phyloP scores from a whole-genome alignment of 2,797 vertebrate genomes.

The Danio jaintianensis region DNA sequence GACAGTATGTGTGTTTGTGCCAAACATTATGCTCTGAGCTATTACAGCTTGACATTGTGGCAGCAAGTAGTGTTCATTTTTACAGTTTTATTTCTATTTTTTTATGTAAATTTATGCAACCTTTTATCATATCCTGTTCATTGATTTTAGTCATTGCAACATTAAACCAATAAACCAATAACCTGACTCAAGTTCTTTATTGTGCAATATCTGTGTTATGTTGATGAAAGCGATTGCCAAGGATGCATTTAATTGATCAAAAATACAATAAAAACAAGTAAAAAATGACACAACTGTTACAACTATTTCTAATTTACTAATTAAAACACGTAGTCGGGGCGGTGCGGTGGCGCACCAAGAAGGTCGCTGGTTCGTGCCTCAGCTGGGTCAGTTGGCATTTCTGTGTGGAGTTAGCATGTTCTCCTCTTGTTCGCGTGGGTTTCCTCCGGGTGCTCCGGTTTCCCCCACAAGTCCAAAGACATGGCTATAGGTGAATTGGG shows the following conservation, averaged over 20 bases:
- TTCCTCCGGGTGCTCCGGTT: too few relatives aligned
- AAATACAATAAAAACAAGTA: background rate
- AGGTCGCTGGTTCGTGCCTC: too few relatives aligned
- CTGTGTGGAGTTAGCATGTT: too few relatives aligned
- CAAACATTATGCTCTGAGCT: slow-evolving; percentile 28
- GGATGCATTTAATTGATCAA: background rate
- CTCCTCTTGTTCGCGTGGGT: too few relatives aligned
- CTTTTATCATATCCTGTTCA: background rate
- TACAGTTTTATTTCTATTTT: background rate
- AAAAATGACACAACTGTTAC: too few relatives aligned
- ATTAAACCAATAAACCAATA: background rate
- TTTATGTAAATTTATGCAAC: background rate
- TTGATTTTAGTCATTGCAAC: background rate
- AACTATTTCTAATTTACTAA: too few relatives aligned
- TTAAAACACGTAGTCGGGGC: too few relatives aligned
- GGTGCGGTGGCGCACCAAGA: too few relatives aligned
- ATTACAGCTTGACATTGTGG: slow-evolving; percentile 52
- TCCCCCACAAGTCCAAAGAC: too few relatives aligned
- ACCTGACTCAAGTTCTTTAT: background rate
- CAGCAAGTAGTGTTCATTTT: background rate
- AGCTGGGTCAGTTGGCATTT: too few relatives aligned
- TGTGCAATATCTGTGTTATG: background rate
- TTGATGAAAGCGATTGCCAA: background rate
- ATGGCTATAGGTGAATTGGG: too few relatives aligned
- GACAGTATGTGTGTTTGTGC: slow-evolving; percentile 61